Conservation (phyloP, 1,140 invertebrate genomes). For the Ylistrum balloti region DNA sequence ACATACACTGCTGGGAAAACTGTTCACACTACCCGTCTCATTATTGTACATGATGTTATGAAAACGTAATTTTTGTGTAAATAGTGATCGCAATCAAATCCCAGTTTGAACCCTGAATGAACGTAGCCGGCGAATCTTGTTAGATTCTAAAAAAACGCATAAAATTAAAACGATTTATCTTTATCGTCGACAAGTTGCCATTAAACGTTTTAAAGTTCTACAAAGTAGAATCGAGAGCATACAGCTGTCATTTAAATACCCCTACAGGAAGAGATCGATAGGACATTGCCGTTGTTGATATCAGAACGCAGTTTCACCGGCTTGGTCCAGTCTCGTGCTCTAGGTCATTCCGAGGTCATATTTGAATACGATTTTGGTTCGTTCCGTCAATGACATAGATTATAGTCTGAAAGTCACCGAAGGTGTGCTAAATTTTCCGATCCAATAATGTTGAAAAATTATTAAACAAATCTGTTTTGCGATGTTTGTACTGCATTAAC, state of each 20-base stretch:
- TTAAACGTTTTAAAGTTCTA: constrained; percentile 28
- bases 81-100: neutral
- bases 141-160: neutral
- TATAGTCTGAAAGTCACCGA: neutral
- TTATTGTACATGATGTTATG: no score
- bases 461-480: no score
- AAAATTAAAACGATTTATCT: neutral
- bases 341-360: neutral
- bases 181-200: neutral
- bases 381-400: neutral
- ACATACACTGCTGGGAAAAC: no score
- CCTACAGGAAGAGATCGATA: neutral
- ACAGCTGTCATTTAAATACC: neutral
- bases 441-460: neutral
- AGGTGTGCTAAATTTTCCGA: neutral
- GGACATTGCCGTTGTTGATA: neutral
- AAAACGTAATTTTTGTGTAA: no score
- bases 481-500: no score
- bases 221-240: neutral
- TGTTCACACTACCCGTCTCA: no score
- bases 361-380: neutral
- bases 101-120: neutral
- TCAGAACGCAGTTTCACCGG: neutral
- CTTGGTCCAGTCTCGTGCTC: neutral
- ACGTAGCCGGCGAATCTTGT: neutral